phyloP scores from a whole-genome alignment of 2,797 vertebrate species.

The Falco berigora region DNA sequence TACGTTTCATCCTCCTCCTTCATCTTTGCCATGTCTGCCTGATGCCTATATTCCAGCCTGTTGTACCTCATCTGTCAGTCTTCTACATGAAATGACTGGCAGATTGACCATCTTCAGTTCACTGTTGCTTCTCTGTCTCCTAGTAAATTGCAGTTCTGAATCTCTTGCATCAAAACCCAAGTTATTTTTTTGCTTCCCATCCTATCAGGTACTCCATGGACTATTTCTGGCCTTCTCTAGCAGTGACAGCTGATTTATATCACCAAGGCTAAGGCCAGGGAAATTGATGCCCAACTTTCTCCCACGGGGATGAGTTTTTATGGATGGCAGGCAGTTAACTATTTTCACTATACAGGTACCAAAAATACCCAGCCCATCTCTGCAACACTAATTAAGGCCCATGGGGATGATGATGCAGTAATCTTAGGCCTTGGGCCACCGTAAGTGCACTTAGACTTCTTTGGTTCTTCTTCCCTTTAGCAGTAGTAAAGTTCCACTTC shows the following conservation, averaged over 20 bases:
- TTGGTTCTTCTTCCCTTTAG: background rate
- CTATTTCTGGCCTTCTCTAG: background rate
- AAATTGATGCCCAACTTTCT: background rate
- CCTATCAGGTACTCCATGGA: background rate
- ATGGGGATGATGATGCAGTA: background rate
- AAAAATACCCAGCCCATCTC: background rate
- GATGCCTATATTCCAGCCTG: background rate
- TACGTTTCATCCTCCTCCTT: background rate
- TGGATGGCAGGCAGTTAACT: background rate
- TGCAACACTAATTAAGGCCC: background rate
- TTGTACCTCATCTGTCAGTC: background rate
- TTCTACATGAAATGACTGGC: background rate
- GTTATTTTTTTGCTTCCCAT: background rate
- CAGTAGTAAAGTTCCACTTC: background rate
- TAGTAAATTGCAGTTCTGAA: background rate
- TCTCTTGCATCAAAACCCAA: background rate
- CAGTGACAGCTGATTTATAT: background rate
- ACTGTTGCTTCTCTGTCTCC: background rate
- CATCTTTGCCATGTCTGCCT: background rate
- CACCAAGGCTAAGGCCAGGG: background rate
- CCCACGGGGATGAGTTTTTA: background rate
- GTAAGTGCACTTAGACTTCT: background rate
- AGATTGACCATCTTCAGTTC: background rate
- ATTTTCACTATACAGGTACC: background rate
- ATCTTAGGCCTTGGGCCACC: background rate